Conservation (phyloP, 2,888 invertebrate species). For the Drosophila quinaria region DNA sequence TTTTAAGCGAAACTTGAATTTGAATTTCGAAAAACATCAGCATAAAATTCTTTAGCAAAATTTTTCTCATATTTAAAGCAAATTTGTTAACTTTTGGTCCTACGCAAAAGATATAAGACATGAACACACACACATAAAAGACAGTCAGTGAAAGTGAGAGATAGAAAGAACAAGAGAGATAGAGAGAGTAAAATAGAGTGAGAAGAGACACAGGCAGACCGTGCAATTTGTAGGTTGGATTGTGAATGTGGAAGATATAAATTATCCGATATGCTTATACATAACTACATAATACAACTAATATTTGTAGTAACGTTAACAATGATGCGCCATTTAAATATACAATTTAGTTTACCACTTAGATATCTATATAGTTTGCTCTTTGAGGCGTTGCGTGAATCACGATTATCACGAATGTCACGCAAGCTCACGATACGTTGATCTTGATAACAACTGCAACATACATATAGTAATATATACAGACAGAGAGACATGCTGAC, state of each 20-base stretch:
- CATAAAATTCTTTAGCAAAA: conserved; percentile 69
- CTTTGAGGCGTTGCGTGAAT: conserved; percentile 42
- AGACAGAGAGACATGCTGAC: conserved; percentile 24
- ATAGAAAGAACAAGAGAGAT: conserved; percentile 15
- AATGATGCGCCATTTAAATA: conserved; percentile 78
- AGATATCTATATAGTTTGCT: conserved; percentile 61
- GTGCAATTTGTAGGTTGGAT: conserved; percentile 78
- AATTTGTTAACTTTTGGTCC: conserved; percentile 41
- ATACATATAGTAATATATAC: conserved; percentile 1
- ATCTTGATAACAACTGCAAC: conserved; percentile 14
- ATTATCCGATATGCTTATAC: conserved; percentile 58
- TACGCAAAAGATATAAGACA: conserved; percentile 27
- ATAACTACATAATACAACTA: conserved; percentile 25
- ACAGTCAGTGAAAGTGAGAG: conserved; percentile 47
- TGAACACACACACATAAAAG: conserved; percentile 22
- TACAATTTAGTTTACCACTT: conserved; percentile 69
- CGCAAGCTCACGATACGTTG: conserved; percentile 51
- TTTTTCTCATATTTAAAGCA: conserved; percentile 49
- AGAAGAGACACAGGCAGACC: conserved; percentile 62
- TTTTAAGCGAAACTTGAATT: conserved; percentile 37
- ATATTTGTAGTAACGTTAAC: conserved; percentile 62
- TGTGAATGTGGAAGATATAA: conserved; percentile 46
- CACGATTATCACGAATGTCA: conserved; percentile 20
- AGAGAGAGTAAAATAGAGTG: conserved; percentile 24
- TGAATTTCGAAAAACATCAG: conserved; percentile 37